Evolutionary conservation across 2,113 vertebrate species (phyloP), one percentile per base, ranked within the genome.

Genomic region (Herpetotheres cachinnans): DNA sequence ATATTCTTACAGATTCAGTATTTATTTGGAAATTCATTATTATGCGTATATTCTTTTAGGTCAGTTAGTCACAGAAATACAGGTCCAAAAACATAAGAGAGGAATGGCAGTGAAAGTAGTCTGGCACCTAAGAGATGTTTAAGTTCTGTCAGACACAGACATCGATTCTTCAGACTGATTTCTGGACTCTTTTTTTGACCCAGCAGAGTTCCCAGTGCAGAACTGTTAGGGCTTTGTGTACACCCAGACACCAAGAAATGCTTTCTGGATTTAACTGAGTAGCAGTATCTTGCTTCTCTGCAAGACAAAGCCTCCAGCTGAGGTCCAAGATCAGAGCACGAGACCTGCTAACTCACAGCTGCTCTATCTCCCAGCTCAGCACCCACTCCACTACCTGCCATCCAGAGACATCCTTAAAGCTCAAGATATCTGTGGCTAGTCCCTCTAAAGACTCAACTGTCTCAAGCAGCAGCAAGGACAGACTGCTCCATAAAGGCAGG

Each of bases 81-180:
- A 62, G 10, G 44, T 47, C 72, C 42, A 19, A 58, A 55, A 46
- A 47, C 13, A 40, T 19, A 6, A 21, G 11, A 71, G 24, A 15
- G 59, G 40, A 70, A 74, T 21, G 13, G n/a, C 44, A n/a, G 7
- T 0, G 0, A 80, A 66, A 2, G 1, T 18, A 46, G 34, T 36
- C 36, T 76, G 50, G 42, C 26, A 62, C 16, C 47, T 58, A 67
- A 49, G 66, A 66, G 30, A 44, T 5, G 4, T 90, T 52, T 46
- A 42, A 86, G 16, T 54, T 62, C 67, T 46, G 11, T 62, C 67
- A 81, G 36, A 87, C 17, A 71, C 20, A 59, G 56, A 80, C 12
- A 84, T 2, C 5, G 52, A 36, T 67, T 74, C 26, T 34, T 71
- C 42, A 54, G 24, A 26, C 12, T 58, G 63, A 21, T 36, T 84